Evolutionary conservation across 2,888 invertebrate genomes (phyloP), one percentile per base, ranked within the genome.

Genomic region (Ophonus ardosiacus): DNA sequence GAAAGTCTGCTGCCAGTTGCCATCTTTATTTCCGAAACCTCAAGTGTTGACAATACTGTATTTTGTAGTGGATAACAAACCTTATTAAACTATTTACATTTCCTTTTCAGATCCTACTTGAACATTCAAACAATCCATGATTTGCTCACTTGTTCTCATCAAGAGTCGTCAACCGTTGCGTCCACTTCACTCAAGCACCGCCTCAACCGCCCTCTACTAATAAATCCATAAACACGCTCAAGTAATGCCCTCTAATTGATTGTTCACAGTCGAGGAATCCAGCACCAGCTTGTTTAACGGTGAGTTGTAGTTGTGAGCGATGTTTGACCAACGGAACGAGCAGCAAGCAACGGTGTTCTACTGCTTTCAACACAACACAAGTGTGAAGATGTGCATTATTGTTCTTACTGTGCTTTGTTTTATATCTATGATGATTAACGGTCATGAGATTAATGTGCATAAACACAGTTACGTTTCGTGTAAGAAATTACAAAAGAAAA

Each of bases 211-310:
- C 24, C 24, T 21, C 31, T 24, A 6, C 38, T 38, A 68, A 68
- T 68, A 68, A 68, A 68, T 68, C 68, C 68, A 68, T 68, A 68
- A 68, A 68, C 68, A 68, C 68, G 68, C 7, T 68, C 24, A 68
- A 68, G 68, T 68, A 68, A 68, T 68, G 31, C 68, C 7, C 68
- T 24, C 13, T 63, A 24, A 63, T 63, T 68, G 68, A 68, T 68
- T 68, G 68, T 68, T 68, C 38, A 38, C n/a, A 51, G 13, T 10
- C 43, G 43, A 51, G 43, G 43, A 51, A 51, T 51, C 13, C 43
- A 13, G 43, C 6, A 13, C 43, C 13, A 13, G 43, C 43, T 51
- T 51, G 43, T 51, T 51, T 51, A 51, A 51, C 43, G 43, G 43
- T 51, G 43, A 51, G 43, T 51, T 51, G 10, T 13, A 51, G 43